Conservation (phyloP, 2,888 invertebrate species). For the Diarsia brunnea region DNA sequence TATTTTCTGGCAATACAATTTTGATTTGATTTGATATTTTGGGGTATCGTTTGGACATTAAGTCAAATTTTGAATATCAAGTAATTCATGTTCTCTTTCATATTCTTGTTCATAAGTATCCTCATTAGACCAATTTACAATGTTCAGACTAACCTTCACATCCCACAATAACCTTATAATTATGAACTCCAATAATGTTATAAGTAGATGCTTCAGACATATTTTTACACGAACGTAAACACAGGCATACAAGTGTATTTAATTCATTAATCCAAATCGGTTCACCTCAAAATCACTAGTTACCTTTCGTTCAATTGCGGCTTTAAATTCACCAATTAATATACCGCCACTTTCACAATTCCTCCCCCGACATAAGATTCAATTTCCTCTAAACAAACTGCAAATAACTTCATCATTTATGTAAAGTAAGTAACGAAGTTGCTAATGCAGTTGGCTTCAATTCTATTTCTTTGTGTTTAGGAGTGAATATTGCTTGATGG, state of each 20-base stretch:
- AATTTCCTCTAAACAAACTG: constrained; percentile 27
- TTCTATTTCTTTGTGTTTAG: constrained; percentile 29
- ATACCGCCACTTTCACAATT: constrained; percentile 5
- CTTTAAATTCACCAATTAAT: constrained; percentile 27
- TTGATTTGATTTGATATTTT: no score
- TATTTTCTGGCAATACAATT: no score
- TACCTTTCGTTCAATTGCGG: constrained; percentile 60
- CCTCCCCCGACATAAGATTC: constrained; percentile 12
- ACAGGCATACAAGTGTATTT: constrained; percentile 57
- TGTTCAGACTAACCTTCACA: background rate
- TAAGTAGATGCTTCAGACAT: constrained; percentile 12
- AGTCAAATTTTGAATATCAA: background rate
- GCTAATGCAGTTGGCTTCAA: constrained; percentile 19
- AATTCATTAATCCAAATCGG: constrained; percentile 71
- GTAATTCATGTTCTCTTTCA: background rate
- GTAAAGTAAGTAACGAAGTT: constrained; percentile 51
- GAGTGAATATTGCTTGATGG: constrained; percentile 35
- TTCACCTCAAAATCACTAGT: constrained; percentile 68
- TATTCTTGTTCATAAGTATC: background rate
- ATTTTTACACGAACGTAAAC: constrained; percentile 31
- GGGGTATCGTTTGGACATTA: background rate
- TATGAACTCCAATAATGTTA: background rate
- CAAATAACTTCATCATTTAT: constrained; percentile 44
- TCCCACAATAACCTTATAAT: constrained; percentile 1
- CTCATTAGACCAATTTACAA: background rate